Evolutionary conservation across 2,797 vertebrate species (phyloP), one percentile per base, ranked within the genome.

Genomic region (Austrolebias charrua): DNA sequence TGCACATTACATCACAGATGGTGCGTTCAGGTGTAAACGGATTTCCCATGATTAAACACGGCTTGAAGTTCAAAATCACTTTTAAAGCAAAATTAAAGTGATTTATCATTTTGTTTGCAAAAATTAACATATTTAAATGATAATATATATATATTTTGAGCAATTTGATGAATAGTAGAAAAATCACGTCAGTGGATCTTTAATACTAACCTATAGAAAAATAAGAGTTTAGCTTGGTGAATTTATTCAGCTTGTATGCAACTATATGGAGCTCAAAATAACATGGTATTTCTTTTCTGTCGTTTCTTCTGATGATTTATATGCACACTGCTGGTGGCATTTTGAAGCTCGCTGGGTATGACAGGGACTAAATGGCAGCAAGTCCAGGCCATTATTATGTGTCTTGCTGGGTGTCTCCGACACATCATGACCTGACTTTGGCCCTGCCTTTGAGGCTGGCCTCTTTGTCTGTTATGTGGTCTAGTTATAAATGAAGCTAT

Each of bases 241-340:
- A 1, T 40, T 14, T 33, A 28, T 38, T 6, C 18, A 1, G 5
- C 35, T 52, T 43, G 53, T 72, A 53, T 67, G 15, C 6, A 43
- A 43, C 53, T 65, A 33, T 35, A 43, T 40, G 15, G 20, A 50
- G 29, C 31, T 64, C 31, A 53, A 61, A 44, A 55, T 48, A 45
- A 19, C 31, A 43, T 49, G 18, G 46, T 45, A 35, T 55, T 45
- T 48, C 33, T 2, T 2, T 75, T 61, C 62, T 47, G 6, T 52
- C 20, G 52, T 20, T 49, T 60, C 43, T 29, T 42, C 40, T 69
- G 71, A 76, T 86, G 83, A 89, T 89, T 88, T 87, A 84, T 86
- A 84, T 88, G 71, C 83, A 82, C 71, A 47, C 84, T 55, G 74
- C 73, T 60, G 81, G 83, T 88, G 89, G 85, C 83, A 89, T 90